Conservation (phyloP, 2,797 vertebrate genomes). For the Chelon auratus region DNA sequence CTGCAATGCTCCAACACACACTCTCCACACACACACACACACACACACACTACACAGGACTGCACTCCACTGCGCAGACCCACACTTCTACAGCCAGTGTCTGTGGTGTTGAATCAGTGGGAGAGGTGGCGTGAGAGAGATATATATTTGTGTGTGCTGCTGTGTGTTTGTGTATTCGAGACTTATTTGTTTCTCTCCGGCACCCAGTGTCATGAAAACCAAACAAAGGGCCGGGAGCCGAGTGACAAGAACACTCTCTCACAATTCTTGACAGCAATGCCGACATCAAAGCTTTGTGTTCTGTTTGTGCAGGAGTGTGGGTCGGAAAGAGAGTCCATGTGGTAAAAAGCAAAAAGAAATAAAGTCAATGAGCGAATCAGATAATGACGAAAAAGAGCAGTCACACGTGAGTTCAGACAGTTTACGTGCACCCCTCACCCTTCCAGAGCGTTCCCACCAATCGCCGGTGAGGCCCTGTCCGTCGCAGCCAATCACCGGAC, state of each 20-base stretch:
- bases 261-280: constrained; percentile 57
- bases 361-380: constrained; percentile 27
- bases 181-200: constrained; percentile 74
- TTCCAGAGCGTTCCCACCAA: constrained; percentile 46
- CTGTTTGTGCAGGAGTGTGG: constrained; percentile 18
- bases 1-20: constrained; percentile 38
- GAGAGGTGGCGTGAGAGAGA: constrained; percentile 53
- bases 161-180: constrained; percentile 39
- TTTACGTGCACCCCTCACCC: constrained; percentile 30
- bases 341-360: background rate
- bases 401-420: constrained; percentile 26
- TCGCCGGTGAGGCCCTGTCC: constrained; percentile 30
- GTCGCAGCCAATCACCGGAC: constrained; percentile 67
- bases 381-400: constrained; percentile 15
- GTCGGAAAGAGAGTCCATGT: background rate
- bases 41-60: constrained; percentile 8
- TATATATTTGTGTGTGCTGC: constrained; percentile 29
- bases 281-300: constrained; percentile 58
- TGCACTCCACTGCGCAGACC: constrained; percentile 4
- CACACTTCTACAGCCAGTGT: constrained; percentile 27
- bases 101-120: constrained; percentile 54
- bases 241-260: constrained; percentile 66
- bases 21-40: constrained; percentile 31
- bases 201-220: constrained; percentile 68
- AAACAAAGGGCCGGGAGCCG: constrained; percentile 69